Evolutionary conservation across 2,888 invertebrate genomes (phyloP), one percentile per base, ranked within the genome.

Genomic region (Cosmia pyralina): DNA sequence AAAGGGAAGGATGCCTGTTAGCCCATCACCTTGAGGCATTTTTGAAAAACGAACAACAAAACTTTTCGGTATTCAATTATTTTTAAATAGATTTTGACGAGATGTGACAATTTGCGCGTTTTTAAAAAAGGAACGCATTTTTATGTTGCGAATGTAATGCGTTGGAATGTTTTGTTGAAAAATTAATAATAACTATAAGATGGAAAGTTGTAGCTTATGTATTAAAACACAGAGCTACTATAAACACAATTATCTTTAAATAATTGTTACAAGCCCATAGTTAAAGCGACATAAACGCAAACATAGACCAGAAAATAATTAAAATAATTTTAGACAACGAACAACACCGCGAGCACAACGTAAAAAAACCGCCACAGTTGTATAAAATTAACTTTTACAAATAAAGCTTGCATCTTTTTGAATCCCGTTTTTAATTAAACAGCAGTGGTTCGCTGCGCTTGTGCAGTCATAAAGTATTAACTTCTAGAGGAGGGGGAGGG

Each of bases 1-100:
- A 86, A 83, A 86, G 82, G 76, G 81, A 89, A 88, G 87, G 87
- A 87, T 88, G 88, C 90, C 90, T 86, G 89, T 93, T 93, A 93
- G 89, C 88, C 88, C 90, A 91, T 93, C 92, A 93, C 92, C 91
- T 88, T 87, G 78, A 90, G 92, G 89, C 89, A 88, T 81, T 84
- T 72, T 85, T 73, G 17, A 79, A 69, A 82, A 83, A 79, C 72
- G 72, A 83, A 81, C 44, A 81, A 74, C 64, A 38, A 55, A 15
- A n/a, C 15, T 38, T 76, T 85, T 86, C 77, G 73, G 59, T 82
- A 64, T 79, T 83, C 75, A 85, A 85, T 86, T 86, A 82, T 74
- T 74, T 82, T 78, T 64, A 69, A 72, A 74, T 72, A 76, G 69
- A 69, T 68, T 75, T 80, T 77, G 38, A 78, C 66, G 63, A 17